Conservation (phyloP, 2,797 vertebrate species). For the Xenops minutus region DNA sequence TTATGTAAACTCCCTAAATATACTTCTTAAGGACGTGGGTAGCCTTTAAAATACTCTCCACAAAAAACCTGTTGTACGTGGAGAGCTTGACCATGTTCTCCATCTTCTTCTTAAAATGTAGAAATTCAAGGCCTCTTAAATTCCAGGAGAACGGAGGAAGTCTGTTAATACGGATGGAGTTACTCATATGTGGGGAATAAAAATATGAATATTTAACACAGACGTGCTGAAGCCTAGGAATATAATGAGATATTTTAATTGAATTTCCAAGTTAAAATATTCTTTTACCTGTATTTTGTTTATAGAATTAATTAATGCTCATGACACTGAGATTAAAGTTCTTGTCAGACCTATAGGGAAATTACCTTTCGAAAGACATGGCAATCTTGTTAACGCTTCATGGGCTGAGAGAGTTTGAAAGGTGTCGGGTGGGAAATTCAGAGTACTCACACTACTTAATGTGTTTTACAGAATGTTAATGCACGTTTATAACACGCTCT, state of each 20-base stretch:
- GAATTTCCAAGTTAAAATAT: slow-evolving; percentile 5
- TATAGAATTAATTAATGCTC: slow-evolving; percentile 32
- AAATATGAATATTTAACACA: background rate
- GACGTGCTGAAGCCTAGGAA: background rate
- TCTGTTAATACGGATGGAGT: background rate
- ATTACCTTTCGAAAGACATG: background rate
- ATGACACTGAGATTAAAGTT: background rate
- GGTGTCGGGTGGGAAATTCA: background rate
- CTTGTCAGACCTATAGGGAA: slow-evolving; percentile 25
- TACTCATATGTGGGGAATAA: background rate
- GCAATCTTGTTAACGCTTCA: background rate
- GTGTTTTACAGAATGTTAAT: background rate
- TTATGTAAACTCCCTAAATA: slow-evolving; percentile 46
- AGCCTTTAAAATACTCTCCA: slow-evolving; percentile 46
- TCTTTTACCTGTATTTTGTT: slow-evolving; percentile 39
- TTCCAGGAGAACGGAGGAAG: background rate
- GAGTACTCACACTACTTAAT: background rate
- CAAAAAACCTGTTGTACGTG: background rate
- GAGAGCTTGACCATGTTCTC: background rate
- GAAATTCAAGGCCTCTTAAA: background rate
- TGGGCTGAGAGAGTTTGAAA: background rate
- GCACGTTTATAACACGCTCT: background rate
- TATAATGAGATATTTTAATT: slow-evolving; percentile 31
- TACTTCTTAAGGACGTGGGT: slow-evolving; percentile 1
- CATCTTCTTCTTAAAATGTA: background rate